Base-by-base conservation (phyloP, 2,888 invertebrate genomes). In the Polyommatus iphigenia region DNA sequence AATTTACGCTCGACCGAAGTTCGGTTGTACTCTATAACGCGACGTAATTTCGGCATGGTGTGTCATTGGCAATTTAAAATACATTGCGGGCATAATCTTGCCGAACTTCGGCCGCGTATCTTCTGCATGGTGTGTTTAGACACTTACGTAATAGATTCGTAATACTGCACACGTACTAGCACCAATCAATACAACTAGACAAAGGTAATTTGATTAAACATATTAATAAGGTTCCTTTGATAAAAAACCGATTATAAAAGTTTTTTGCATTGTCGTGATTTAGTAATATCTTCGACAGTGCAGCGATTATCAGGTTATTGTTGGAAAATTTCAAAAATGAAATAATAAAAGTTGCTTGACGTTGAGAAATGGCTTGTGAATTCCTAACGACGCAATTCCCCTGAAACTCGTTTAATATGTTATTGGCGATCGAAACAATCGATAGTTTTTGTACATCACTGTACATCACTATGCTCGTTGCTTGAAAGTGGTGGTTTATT, bases 301-400 rank as follows among this genome's bases (percentile, higher is more conserved):
- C 36, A 72, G 36, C 72, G 75, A 24, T 54, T 67, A 67, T 67
- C 29, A 67, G 67, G 50, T 41, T 54, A 50, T 29, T 75, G 75
- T 24, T 54, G 50, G 75, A 75, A 75, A 75, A 29, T 75, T 75
- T 50, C 50, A 75, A 54, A 75, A 75, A 75, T 75, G 75, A 50
- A 75, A 75, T 54, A 50, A 75, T 54, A 54, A 75, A 46, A 75
- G 75, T 75, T 72, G 72, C 72, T 72, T 29, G 75, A 75, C 75
- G 75, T 75, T 75, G 75, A 75, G 75, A 75, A 75, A 75, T 75
- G 75, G 75, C 24, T 75, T 75, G 75, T 75, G 75, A 75, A 54
- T 75, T 75, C 15, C 50, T 75, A 75, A 75, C 75, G 75, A 75
- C 29, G 75, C 75, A 75, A 50, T 50, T 54, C 29, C 20, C 75